Evolutionary conservation across 2,113 vertebrate genomes (phyloP), one percentile per base, ranked within the genome.

Genomic region (Istiophorus platypterus): DNA sequence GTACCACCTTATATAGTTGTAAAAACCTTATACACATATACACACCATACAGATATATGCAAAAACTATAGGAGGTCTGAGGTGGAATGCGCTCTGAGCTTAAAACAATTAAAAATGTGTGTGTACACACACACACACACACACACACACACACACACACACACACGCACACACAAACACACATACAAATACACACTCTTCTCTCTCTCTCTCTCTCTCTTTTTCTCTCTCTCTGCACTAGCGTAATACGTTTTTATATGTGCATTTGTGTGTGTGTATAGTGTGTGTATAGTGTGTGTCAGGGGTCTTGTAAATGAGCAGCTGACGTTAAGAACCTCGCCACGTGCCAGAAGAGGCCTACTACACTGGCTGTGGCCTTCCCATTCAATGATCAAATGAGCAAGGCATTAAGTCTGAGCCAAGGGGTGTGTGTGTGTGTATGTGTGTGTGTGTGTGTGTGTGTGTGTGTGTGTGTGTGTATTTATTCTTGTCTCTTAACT

Each of bases 231-330:
- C 51, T 26, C 37, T 68, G 65, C 65, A 54, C n/a, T 41, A n/a
- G 34, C 42, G 24, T 72, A 80, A 76, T 80, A 76, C 56, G 70
- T 45, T 84, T 85, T 87, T 84, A 76, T 75, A 65, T 41, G 63
- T 80, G 63, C 58, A 59, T 85, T 56, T 74, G 72, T 90, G 76
- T 86, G 61, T 52, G 17, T 81, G 68, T 78, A 62, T 88, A n/a
- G 65, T 81, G 83, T 78, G 47, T 77, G 73, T 74, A 59, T 72
- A 63, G 31, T 39, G 61, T 66, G 78, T 77, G 72, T 86, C 84
- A 54, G 73, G 91, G 91, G 93, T 87, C 92, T 93, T 79, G 76
- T 94, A 92, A 94, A 94, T 69, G 81, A 73, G 84, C 52, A 39
- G 64, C 77, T 92, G 91, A 93, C 78, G 77, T 89, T 91, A 84